Percentiles rank a stretch among this genome's conserved stretches.
Conservation (phyloP, 2,888 invertebrate genomes). For the Habrosyne pyritoides region DNA sequence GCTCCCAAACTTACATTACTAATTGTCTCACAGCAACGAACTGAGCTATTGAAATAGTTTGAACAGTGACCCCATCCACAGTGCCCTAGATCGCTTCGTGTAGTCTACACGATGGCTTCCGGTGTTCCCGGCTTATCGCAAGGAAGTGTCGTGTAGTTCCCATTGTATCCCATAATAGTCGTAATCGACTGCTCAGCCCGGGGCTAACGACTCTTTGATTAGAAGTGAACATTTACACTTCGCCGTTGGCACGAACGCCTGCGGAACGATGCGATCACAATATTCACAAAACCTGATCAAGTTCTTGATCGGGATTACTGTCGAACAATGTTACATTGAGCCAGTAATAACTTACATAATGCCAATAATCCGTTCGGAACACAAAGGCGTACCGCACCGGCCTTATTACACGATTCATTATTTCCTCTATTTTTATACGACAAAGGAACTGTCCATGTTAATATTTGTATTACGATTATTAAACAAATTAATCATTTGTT, state of each 20-base stretch:
- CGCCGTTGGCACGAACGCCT: conserved; percentile 24
- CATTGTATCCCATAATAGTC: conserved; percentile 61
- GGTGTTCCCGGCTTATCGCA: conserved; percentile 39
- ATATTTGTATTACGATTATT: conserved; percentile 23
- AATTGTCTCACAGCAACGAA: conserved; percentile 5
- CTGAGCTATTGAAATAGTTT: conserved; percentile 7
- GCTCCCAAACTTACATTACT: conserved; percentile 1
- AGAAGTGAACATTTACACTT: conserved; percentile 61
- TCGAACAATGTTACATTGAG: not conserved
- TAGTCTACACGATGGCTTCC: conserved; percentile 9
- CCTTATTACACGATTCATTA: not conserved
- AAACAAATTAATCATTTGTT: conserved; percentile 34
- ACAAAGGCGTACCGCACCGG: not conserved
- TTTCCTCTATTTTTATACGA: not conserved
- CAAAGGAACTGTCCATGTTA: conserved; percentile 7
- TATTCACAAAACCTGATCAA: conserved; percentile 27
- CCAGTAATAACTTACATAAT: conserved; percentile 2
- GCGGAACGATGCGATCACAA: conserved; percentile 19
- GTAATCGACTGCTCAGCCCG: conserved; percentile 63
- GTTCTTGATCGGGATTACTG: conserved; percentile 15
- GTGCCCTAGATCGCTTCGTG: conserved; percentile 10
- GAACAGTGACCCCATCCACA: conserved; percentile 8
- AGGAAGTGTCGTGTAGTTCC: conserved; percentile 61
- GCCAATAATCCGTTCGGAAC: not conserved
- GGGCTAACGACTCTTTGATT: conserved; percentile 72